Evolutionary conservation across 2,888 invertebrate genomes (phyloP), one percentile per base, ranked within the genome.

Genomic region (Actias luna): DNA sequence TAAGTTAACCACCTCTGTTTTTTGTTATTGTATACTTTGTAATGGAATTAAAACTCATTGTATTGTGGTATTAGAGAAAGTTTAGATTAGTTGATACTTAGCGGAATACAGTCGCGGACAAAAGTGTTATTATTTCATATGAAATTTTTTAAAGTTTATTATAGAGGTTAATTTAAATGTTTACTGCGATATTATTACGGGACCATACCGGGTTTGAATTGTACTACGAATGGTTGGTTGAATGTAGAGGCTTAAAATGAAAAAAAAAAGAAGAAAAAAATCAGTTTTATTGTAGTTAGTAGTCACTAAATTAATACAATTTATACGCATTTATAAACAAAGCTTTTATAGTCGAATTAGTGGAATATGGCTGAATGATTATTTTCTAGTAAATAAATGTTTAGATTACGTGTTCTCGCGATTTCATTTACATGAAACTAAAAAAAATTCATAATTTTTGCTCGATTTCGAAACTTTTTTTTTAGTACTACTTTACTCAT

Each of bases 1-100:
- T 55, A 55, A n/a, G n/a, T 63, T 39, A 59, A 18, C 55, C 55
- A 55, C 55, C 55, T 29, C 29, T 29, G 12, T n/a, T 55, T 55
- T n/a, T 27, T 55, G 55, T 55, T 55, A 55, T 55, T 50, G 25
- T 50, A 55, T 55, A 55, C n/a, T 55, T 27, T 55, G 16, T 55
- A 52, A 27, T 52, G 7, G 0, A 55, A 29, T 7, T 29, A n/a
- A 29, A 29, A 29, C 29, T 27, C 29, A 29, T 55, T 29, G 29
- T 55, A 55, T 55, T 55, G 29, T 55, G 55, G n/a, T 46, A 50
- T 5, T 29, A 29, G 29, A 55, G 29, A 55, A 8, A 5, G 7
- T n/a, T 29, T 29, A n/a, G 55, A 8, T 4, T n/a, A 1, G 16
- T n/a, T 29, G 27, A 29, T n/a, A 55, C 27, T 52, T 29, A 29